A percentile compares a stretch with the other conserved stretches of the same genome.
Conservation (phyloP, 1,140 invertebrate genomes). For the Melipona quadrifasciata region DNA sequence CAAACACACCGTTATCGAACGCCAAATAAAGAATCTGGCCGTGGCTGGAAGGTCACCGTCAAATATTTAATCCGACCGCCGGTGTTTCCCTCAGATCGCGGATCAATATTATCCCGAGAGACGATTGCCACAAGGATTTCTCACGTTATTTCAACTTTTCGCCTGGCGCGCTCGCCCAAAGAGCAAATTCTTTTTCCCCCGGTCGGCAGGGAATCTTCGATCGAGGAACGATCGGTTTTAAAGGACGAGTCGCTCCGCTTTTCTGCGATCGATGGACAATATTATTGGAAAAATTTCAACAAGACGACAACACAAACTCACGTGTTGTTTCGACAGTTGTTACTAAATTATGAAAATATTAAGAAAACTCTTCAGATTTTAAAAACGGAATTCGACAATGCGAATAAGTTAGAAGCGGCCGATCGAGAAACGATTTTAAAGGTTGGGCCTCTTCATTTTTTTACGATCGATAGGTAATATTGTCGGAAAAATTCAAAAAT, state of each 20-base stretch:
- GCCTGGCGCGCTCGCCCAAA: too few species aligned
- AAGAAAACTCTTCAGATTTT: not conserved
- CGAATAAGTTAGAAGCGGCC: not conserved
- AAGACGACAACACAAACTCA: not conserved
- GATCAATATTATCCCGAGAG: slow-evolving; percentile 38
- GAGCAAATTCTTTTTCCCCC: not conserved
- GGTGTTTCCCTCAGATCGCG: not conserved
- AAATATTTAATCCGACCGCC: slow-evolving; percentile 32
- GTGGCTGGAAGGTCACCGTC: not conserved
- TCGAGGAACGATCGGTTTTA: not conserved
- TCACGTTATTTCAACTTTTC: slow-evolving; percentile 2
- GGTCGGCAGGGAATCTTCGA: not conserved
- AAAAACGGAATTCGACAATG: not conserved
- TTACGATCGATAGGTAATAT: too few species aligned
- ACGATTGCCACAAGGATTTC: not conserved
- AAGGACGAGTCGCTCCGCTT: not conserved
- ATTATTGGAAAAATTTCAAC: too few species aligned
- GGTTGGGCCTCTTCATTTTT: too few species aligned
- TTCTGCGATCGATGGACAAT: too few species aligned
- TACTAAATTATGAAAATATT: not conserved
- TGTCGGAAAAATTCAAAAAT: too few species aligned
- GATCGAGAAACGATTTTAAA: too few species aligned
- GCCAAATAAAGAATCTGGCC: slow-evolving; percentile 16
- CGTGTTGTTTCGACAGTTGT: not conserved
- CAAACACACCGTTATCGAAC: slow-evolving; percentile 32